Percentiles rank a stretch among this genome's conserved stretches.
Evolutionary conservation across 2,113 vertebrate species (phyloP).

Genomic region (Oenanthe oenanthe): DNA sequence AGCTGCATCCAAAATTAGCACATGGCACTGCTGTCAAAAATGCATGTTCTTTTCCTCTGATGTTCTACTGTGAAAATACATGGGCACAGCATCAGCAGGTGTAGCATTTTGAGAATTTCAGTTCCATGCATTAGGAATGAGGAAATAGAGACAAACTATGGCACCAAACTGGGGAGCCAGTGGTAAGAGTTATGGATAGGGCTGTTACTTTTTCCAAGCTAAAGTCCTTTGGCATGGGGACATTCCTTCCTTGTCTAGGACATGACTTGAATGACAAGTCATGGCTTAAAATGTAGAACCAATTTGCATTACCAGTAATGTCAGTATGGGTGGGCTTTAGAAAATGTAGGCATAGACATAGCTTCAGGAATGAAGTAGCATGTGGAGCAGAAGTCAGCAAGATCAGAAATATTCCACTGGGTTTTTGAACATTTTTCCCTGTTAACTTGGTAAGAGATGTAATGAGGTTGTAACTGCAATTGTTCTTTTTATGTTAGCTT

Average conservation of each 20-base stretch:
- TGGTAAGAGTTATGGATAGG: neutral
- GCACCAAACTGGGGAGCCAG: neutral
- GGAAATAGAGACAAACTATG: neutral
- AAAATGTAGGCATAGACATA: neutral
- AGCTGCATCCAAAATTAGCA: neutral
- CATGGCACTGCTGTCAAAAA: neutral
- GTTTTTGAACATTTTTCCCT: constrained; percentile 7
- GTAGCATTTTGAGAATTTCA: neutral
- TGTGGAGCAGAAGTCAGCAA: neutral
- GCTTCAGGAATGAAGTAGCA: neutral
- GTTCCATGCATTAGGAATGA: neutral
- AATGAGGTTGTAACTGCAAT: constrained; percentile 38
- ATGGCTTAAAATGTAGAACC: neutral
- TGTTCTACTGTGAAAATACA: neutral
- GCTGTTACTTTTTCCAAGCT: neutral
- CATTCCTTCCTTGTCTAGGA: neutral
- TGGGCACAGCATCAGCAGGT: neutral
- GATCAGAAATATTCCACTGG: neutral
- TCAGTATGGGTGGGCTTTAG: neutral
- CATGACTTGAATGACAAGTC: neutral
- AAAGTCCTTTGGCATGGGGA: neutral
- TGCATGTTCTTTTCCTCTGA: neutral
- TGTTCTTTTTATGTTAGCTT: constrained; percentile 40
- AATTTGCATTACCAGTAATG: neutral
- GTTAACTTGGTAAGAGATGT: constrained; percentile 36